Base-by-base conservation (phyloP, 2,888 invertebrate species). In the Schizotus pectinicornis region DNA sequence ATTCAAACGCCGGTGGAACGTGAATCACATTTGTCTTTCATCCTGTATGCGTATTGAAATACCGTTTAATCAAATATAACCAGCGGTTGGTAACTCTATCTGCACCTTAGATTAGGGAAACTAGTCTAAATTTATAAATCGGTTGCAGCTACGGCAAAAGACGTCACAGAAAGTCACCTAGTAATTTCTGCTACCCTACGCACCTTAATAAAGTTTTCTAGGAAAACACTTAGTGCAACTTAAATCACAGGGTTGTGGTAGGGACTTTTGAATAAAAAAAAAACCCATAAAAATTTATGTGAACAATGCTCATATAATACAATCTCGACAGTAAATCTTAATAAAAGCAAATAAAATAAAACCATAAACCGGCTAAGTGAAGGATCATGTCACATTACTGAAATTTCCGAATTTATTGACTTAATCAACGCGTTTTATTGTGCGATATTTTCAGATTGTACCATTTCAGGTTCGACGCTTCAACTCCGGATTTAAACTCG, bases 21-120 rank as follows among this genome's bases (percentile, higher is more conserved):
- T 51, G 55, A 59, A 49, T 59, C 59, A 59, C 59, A 59, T 59
- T 59, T 59, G 59, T 55, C 59, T 59, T 59, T 59, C 54, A 52
- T 54, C 47, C 45, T 49, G 33, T n/a, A n/a, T 11, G 35, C 42
- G 36, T 57, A 49, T 42, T 43, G 52, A 41, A 51, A 42, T 49
- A 49, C 38, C 55, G 55, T 55, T 59, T 55, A 59, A 55, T 55
- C 59, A 59, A 59, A 54, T 31, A 59, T 11, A 53, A 43, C 45
- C 12, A 53, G 37, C 45, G 52, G 36, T 43, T 36, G 13, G 13
- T 38, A 37, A 49, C 38, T 39, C n/a, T 42, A 30, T 30, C 33
- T 45, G 12, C 7, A 45, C 11, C 32, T 43, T 32, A 43, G 13
- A 8, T 3, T 32, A 32, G 22, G 22, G 22, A 22, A 22, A 22